A percentile compares a stretch with the other conserved stretches of the same genome.
phyloP scores from a whole-genome alignment of 2,797 vertebrate genomes.

The Triplophysa bombifrons region DNA sequence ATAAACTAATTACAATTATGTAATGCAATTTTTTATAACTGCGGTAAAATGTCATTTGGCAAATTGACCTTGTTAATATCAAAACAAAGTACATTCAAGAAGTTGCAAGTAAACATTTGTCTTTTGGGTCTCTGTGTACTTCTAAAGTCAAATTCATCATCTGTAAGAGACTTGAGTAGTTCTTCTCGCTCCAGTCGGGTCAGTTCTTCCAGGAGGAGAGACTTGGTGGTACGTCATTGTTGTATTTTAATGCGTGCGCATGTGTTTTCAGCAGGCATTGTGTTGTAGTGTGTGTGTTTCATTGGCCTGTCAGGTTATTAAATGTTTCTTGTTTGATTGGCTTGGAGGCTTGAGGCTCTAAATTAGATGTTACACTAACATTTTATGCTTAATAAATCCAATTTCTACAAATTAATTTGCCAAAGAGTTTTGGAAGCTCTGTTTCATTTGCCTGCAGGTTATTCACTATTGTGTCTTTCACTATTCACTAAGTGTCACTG shows the following conservation, averaged over 20 bases:
- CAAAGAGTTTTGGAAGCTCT: too few species aligned
- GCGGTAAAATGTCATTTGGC: not conserved
- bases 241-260: slow-evolving; percentile 49
- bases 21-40: not conserved
- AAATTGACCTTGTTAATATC: not conserved
- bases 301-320: not conserved
- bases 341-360: not conserved
- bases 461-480: not conserved
- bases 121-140: slow-evolving; percentile 60
- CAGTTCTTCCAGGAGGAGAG: slow-evolving; percentile 80
- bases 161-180: slow-evolving; percentile 72
- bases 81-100: not conserved
- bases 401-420: too few species aligned
- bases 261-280: not conserved
- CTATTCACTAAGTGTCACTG: not conserved
- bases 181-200: slow-evolving; percentile 77
- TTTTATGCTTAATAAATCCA: not conserved
- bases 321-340: not conserved
- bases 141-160: slow-evolving; percentile 76
- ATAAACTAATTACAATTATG: too few species aligned
- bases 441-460: slow-evolving; percentile 8
- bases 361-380: slow-evolving; percentile 3
- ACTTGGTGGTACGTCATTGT: slow-evolving; percentile 79
- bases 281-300: slow-evolving; percentile 13
- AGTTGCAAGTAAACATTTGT: slow-evolving; percentile 20